Evolutionary conservation across 2,888 invertebrate genomes (phyloP).

Genomic region (Dasypolia templi): DNA sequence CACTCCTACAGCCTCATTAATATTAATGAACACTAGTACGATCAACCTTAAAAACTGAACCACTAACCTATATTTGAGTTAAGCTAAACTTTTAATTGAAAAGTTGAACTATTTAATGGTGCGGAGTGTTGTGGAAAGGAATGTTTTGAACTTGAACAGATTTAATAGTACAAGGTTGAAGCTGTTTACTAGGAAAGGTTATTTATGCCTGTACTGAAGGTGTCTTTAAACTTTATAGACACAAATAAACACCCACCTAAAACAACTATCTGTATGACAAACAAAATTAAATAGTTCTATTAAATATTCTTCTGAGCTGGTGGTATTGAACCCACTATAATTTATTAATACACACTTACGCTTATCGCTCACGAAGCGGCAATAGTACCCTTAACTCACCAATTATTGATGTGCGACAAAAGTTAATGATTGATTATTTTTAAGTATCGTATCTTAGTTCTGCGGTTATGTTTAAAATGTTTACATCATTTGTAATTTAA

Average conservation of each 20-base stretch:
- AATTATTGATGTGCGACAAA: too few species aligned
- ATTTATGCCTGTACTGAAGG: neutral
- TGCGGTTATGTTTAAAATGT: too few species aligned
- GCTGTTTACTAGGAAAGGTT: neutral
- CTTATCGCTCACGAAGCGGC: too few species aligned
- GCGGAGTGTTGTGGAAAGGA: neutral
- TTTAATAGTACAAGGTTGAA: neutral
- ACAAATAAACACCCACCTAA: neutral
- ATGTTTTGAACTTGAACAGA: neutral
- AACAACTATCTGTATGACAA: neutral
- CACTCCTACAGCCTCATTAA: neutral
- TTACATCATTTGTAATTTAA: too few species aligned
- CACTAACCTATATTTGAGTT: constrained; percentile 14
- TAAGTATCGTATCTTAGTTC: too few species aligned
- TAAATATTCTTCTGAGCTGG: too few species aligned
- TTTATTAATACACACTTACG: too few species aligned
- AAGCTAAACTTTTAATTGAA: constrained; percentile 35
- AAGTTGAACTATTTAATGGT: constrained; percentile 27
- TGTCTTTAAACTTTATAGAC: neutral
- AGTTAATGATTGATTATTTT: too few species aligned
- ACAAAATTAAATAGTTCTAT: neutral
- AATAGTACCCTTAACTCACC: too few species aligned
- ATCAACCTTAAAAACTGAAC: constrained; percentile 5
- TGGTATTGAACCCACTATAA: too few species aligned
- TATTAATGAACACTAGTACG: neutral